A percentile compares a stretch with the other conserved stretches of the same genome.
phyloP scores from a whole-genome alignment of 1,140 invertebrate species.

The Zaprionus taronus region DNA sequence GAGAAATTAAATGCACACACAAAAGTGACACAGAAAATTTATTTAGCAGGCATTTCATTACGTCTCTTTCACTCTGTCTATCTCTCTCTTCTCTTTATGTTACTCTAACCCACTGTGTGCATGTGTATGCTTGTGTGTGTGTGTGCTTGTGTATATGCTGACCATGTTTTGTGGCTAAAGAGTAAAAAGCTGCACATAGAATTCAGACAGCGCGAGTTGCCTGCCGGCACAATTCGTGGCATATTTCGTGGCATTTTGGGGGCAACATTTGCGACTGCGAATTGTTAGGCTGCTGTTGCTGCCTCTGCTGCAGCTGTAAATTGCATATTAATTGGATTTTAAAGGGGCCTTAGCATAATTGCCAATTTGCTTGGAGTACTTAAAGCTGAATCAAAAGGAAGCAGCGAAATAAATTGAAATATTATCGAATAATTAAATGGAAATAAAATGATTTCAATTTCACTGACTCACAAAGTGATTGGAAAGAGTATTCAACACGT shows the following conservation, averaged over 20 bases:
- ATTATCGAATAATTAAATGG: too few relatives aligned
- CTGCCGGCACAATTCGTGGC: constrained; percentile 12
- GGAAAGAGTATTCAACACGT: too few relatives aligned
- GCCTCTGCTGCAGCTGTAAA: constrained; percentile 20
- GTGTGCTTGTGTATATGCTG: constrained; percentile 15
- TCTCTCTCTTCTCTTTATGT: neutral
- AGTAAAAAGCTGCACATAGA: constrained; percentile 27
- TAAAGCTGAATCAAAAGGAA: neutral
- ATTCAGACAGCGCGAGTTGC: constrained; percentile 24
- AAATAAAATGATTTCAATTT: neutral
- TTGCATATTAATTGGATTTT: constrained; percentile 46
- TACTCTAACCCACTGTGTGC: neutral
- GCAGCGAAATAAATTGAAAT: too few relatives aligned
- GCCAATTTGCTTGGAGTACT: constrained; percentile 2
- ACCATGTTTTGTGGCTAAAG: constrained; percentile 19
- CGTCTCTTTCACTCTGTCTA: neutral
- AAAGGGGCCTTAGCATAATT: neutral
- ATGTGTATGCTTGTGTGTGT: neutral
- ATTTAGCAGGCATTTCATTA: constrained; percentile 64
- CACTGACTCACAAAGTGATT: too few relatives aligned
- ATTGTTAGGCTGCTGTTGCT: constrained; percentile 1
- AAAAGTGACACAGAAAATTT: constrained; percentile 65
- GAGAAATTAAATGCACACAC: constrained; percentile 69
- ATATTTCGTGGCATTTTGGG: constrained; percentile 40
- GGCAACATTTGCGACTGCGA: constrained; percentile 15